Evolutionary conservation across 2,888 invertebrate species (phyloP), one percentile per base, ranked within the genome.

Genomic region (Pherbina coryleti): DNA sequence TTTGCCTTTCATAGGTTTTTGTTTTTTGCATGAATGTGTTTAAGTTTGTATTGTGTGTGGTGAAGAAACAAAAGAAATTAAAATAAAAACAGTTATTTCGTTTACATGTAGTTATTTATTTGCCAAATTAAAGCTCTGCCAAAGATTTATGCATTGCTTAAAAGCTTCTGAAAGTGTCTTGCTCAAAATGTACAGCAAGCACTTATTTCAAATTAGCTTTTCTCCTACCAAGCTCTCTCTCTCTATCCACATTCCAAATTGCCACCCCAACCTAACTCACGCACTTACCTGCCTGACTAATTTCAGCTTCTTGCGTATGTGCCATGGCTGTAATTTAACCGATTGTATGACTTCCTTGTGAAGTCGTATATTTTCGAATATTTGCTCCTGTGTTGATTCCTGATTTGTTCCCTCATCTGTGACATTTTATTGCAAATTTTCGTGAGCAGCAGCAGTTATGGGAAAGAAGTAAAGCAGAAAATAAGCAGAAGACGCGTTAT

Each of bases 271-370:
- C 31, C 57, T 37, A 57, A 2, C 7, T 8, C 25, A 19, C 17
- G 11, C 44, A 79, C 83, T 83, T 84, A 92, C 93, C 91, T 94
- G 93, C 84, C 94, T 92, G 8, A 96, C 95, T 67, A 97, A 91
- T 85, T 94, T 94, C 25, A 97, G 91, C 86, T 97, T 97, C 84
- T 95, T 92, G 75, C 95, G 91, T 92, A 97, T 94, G 37, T 93
- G 93, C 92, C 96, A 94, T 3, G 96, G 96, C 85, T 96, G 96
- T 85, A 95, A 93, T 85, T 96, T 96, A 14, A 97, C 95, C 64
- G 94, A 95, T 81, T 94, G 94, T 80, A 98, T 91, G 0, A 98
- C 96, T 89, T 98, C 97, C 88, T 97, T 97, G 89, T 98, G 97
- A 49, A 97, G 90, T 82, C 95, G 94, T 79, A 98, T 94, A 85